Percentiles rank a stretch among this genome's conserved stretches.
Conservation (phyloP, 2,113 vertebrate species). For the Benitochromis conjunctus region DNA sequence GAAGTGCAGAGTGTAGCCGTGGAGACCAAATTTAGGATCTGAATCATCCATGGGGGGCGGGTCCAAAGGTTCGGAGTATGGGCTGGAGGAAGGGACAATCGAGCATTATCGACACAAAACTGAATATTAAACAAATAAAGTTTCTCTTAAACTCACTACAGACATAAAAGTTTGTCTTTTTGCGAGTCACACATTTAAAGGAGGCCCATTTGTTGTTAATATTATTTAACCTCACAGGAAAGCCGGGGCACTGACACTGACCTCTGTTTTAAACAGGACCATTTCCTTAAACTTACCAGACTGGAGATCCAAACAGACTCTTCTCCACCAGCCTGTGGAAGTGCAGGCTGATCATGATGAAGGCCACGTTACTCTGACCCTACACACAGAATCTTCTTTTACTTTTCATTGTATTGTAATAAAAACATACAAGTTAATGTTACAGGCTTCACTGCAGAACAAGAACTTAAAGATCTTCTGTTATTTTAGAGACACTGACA, state of each 20-base stretch:
- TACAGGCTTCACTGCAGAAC: not conserved
- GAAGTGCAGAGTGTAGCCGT: slow-evolving; percentile 36
- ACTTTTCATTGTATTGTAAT: not conserved
- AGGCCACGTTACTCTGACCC: not conserved
- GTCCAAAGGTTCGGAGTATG: not conserved
- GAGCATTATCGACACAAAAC: not conserved
- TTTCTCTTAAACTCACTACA: not conserved
- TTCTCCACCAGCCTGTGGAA: slow-evolving; percentile 53
- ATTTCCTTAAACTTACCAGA: slow-evolving; percentile 5
- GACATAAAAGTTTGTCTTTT: not conserved
- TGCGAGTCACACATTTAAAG: not conserved
- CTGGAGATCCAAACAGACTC: slow-evolving; percentile 49
- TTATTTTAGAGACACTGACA: not conserved
- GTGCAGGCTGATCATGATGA: slow-evolving; percentile 54
- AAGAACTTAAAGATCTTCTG: not conserved
- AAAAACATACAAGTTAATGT: not conserved
- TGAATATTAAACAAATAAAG: not conserved
- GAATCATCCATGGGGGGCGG: accelerated
- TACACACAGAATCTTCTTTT: not conserved
- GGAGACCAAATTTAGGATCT: slow-evolving; percentile 1
- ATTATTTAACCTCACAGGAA: not conserved
- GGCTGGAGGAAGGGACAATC: slow-evolving; percentile 26
- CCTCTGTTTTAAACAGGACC: not conserved
- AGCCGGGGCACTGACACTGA: not conserved
- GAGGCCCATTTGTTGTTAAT: not conserved